Conservation (phyloP, 1,140 invertebrate species). For the Argopecten irradians region DNA sequence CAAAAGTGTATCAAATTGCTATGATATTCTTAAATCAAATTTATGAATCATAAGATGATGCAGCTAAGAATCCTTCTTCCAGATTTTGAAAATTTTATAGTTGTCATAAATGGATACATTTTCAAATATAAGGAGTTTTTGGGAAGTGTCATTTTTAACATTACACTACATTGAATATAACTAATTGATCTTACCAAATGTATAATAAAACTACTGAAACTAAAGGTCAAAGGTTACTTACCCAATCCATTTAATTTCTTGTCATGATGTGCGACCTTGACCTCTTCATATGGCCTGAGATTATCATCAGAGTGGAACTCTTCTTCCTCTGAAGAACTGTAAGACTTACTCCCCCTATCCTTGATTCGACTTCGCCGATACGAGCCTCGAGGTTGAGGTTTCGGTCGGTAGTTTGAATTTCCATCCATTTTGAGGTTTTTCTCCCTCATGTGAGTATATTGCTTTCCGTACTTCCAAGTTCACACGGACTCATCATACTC, state of each 20-base stretch:
- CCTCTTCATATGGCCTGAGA: slow-evolving; percentile 72
- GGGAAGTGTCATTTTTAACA: no score
- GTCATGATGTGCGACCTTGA: slow-evolving; percentile 72
- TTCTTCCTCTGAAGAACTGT: slow-evolving; percentile 70
- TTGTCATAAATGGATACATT: no score
- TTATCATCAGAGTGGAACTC: slow-evolving; percentile 73
- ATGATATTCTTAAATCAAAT: no score
- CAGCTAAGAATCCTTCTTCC: no score
- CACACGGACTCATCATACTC: slow-evolving; percentile 2
- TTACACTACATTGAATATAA: no score
- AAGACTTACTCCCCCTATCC: slow-evolving; percentile 66
- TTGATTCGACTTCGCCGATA: slow-evolving; percentile 37
- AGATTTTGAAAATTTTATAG: no score
- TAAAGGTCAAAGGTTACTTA: slow-evolving; percentile 52
- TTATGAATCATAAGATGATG: no score
- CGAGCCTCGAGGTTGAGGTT: neutral
- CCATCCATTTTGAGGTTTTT: slow-evolving; percentile 43
- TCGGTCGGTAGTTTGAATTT: slow-evolving; percentile 41
- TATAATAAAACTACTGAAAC: neutral
- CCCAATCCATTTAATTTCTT: slow-evolving; percentile 72
- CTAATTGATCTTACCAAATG: neutral
- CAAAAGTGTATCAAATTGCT: no score
- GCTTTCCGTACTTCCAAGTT: neutral
- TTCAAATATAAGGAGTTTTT: no score
- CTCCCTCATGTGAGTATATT: slow-evolving; percentile 16